A percentile compares a stretch with the other conserved stretches of the same genome.
phyloP scores from a whole-genome alignment of 2,113 vertebrate genomes.

The Scalopus aquaticus region DNA sequence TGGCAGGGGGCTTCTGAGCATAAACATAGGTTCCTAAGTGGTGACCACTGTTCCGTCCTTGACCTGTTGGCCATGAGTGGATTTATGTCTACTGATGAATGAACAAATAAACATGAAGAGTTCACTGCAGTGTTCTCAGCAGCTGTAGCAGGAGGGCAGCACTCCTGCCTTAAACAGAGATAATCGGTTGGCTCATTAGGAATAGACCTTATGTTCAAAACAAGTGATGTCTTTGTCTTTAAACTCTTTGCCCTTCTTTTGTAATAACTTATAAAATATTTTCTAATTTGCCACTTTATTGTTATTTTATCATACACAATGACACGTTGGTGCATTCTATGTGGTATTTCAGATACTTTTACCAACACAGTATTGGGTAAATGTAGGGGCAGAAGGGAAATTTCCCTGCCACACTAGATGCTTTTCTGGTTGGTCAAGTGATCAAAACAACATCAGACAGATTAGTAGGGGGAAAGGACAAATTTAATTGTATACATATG shows the following conservation, averaged over 20 bases:
- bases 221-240: background rate
- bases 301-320: background rate
- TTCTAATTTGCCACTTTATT: too few relatives aligned
- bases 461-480: too few relatives aligned
- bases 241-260: background rate
- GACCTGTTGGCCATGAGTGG: background rate
- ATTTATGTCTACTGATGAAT: too few relatives aligned
- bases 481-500: too few relatives aligned
- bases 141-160: background rate
- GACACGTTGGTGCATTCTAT: background rate
- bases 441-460: too few relatives aligned
- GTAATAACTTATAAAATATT: background rate
- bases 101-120: fast-evolving
- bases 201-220: background rate
- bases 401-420: too few relatives aligned
- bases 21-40: background rate
- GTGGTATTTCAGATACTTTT: background rate
- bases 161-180: background rate
- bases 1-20: background rate
- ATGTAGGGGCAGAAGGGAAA: too few relatives aligned
- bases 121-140: fast-evolving
- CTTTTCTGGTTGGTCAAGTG: too few relatives aligned
- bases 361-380: background rate
- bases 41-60: too few relatives aligned
- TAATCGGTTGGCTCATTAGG: background rate